These are phyloP conservation scores for Hydriomena furcata DNA, from an alignment of 2,888 invertebrate species.

Conservation along the genomic window DNA sequence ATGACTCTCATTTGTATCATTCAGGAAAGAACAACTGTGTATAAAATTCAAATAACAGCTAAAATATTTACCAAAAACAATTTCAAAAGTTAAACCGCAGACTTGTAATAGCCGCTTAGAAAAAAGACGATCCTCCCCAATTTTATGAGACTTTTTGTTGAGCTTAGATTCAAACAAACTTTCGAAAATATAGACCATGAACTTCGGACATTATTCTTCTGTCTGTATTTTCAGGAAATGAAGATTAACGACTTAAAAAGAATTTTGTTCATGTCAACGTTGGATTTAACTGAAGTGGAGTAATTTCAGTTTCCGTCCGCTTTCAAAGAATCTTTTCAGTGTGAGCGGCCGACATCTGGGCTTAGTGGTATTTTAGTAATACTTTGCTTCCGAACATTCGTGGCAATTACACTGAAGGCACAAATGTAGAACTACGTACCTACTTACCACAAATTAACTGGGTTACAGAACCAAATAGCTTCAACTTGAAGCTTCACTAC, in stretches of 20 bases:
- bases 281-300: constrained; percentile 16
- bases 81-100: constrained; percentile 11
- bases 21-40: background rate
- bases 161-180: constrained; percentile 26
- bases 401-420: too few species aligned
- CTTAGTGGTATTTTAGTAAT: background rate
- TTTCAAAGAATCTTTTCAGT: constrained; percentile 1
- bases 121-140: constrained; percentile 10
- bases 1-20: background rate
- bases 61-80: constrained; percentile 21
- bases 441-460: too few species aligned
- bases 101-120: constrained; percentile 7
- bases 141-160: constrained; percentile 25
- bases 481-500: too few species aligned
- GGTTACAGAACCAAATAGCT: too few species aligned
- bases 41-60: constrained; percentile 10
- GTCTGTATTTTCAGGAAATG: constrained; percentile 29
- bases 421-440: too few species aligned
- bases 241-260: constrained; percentile 34
- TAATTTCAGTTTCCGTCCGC: constrained; percentile 18
- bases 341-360: background rate
- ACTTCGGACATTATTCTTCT: constrained; percentile 34
- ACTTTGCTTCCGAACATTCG: too few species aligned
- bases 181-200: constrained; percentile 32
- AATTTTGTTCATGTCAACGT: constrained; percentile 23